These are phyloP conservation scores for Varroa destructor DNA, from an alignment of 1,140 invertebrate genomes.

Conservation along the genomic window DNA sequence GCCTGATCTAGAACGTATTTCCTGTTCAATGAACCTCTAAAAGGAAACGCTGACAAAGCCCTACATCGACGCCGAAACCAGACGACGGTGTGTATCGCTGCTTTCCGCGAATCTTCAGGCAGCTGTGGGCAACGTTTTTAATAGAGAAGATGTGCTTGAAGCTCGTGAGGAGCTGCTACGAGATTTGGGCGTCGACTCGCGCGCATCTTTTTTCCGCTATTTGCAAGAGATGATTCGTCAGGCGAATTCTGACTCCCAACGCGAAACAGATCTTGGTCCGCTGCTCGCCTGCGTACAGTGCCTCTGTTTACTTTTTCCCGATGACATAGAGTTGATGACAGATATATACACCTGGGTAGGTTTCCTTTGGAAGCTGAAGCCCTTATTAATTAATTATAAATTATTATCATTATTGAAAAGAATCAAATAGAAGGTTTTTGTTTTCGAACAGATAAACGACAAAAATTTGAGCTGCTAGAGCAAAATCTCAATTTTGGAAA, in stretches of 20 bases:
- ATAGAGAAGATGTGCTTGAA: background rate
- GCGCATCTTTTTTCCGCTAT: background rate
- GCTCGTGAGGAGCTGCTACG: constrained; percentile 9
- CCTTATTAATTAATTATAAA: too few species aligned
- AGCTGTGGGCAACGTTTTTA: background rate
- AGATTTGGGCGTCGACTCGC: constrained; percentile 2
- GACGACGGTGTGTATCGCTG: background rate
- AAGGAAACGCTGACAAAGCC: constrained; percentile 10
- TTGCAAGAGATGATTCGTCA: constrained; percentile 3
- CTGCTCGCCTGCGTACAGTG: constrained; percentile 12
- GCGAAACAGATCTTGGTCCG: background rate
- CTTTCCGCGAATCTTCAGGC: constrained; percentile 3
- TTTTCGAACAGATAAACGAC: too few species aligned
- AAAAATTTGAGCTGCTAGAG: too few species aligned
- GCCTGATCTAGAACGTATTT: background rate
- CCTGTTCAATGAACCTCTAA: background rate
- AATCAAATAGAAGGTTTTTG: too few species aligned
- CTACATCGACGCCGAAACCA: constrained; percentile 13
- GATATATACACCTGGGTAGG: constrained; percentile 21
- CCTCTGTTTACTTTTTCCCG: constrained; percentile 1
- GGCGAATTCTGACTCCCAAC: background rate
- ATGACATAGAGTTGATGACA: background rate
- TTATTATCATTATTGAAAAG: too few species aligned
- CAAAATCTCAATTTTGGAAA: too few species aligned
- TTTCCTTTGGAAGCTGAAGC: too few species aligned